Evolutionary conservation across 2,113 vertebrate species (phyloP), one percentile per base, ranked within the genome.

Genomic region (Otolemur garnettii): DNA sequence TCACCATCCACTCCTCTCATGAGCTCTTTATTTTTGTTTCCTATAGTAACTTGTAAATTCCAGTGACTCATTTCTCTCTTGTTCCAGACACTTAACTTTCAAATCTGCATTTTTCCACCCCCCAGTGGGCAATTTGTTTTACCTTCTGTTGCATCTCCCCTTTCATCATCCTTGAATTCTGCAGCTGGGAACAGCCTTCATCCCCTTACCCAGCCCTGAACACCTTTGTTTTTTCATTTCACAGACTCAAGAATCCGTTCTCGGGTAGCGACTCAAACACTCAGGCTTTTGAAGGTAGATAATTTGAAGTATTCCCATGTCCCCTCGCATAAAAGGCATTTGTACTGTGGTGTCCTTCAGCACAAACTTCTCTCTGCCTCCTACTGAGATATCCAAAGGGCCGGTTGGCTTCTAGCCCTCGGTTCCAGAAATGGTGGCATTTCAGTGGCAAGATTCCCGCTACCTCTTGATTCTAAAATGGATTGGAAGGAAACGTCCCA

Each of bases 231-330:
- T 92, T 94, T 94, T 95, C 84, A 95, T 94, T 68, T 83, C 85
- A 97, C 93, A 96, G 81, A 92, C 95, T 77, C 84, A 60, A 71
- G 87, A 92, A 97, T 94, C 79, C 2, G n/a, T 92, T 95, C 81
- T 83, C 3, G 15, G 93, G 92, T 93, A 72, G 91, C n/a, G 0
- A 86, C 78, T 94, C 82, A 93, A 91, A 91, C 89, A 91, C 72
- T 88, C 28, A 5, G 96, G 96, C 95, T 95, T 97, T 97, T 97
- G 95, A 98, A 98, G 97, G 90, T 96, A 96, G 96, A 97, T 97
- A 92, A 97, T 97, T 97, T 97, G 96, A 97, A 97, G 97, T 97
- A 97, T 97, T 97, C 93, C 97, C 97, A 97, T 97, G 97, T 97
- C 96, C 94, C 69, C 81, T 87, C 22, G 11, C 84, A 97, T 98